Evolutionary conservation across 2,113 vertebrate species (phyloP).

Genomic region (Synchiropus splendidus): DNA sequence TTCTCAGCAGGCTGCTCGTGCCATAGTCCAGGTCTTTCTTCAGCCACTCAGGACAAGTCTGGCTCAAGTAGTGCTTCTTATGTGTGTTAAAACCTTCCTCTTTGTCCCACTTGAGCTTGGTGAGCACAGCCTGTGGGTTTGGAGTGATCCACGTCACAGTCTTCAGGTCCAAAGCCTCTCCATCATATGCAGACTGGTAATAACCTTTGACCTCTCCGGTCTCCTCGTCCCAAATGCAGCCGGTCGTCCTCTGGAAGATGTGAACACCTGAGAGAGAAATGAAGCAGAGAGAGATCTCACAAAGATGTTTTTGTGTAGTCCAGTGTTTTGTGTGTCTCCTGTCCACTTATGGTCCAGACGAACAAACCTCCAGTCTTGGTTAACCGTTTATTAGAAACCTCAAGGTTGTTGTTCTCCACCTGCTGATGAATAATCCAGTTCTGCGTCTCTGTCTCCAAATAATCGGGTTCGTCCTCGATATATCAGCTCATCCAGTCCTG

Average conservation of each 20-base stretch:
- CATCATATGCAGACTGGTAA: constrained; percentile 27
- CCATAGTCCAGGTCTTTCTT: constrained; percentile 23
- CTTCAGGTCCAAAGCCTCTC: constrained; percentile 14
- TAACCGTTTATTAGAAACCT: constrained; percentile 10
- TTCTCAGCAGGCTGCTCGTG: constrained; percentile 9
- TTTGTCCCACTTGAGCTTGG: constrained; percentile 5
- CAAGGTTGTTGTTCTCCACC: constrained; percentile 12
- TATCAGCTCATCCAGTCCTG: constrained; percentile 20
- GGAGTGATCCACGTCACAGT: not conserved
- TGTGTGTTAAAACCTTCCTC: rapidly evolving
- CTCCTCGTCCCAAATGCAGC: constrained; percentile 33
- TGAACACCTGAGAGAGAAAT: constrained; percentile 27
- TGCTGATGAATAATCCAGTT: not conserved
- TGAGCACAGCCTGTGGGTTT: rapidly evolving
- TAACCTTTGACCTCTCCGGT: constrained; percentile 9
- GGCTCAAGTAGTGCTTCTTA: constrained; percentile 9
- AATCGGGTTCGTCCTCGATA: not conserved
- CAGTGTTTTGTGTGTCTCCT: not conserved
- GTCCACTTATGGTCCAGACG: not conserved
- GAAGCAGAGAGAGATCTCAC: not conserved
- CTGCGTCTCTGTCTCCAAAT: constrained; percentile 5
- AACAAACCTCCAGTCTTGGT: constrained; percentile 30
- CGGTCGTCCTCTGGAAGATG: rapidly evolving
- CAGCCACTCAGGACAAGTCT: constrained; percentile 31
- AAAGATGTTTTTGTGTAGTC: not conserved